These are phyloP conservation scores for Teleiodes luculella DNA, from an alignment of 2,888 invertebrate species.

Conservation along the genomic window DNA sequence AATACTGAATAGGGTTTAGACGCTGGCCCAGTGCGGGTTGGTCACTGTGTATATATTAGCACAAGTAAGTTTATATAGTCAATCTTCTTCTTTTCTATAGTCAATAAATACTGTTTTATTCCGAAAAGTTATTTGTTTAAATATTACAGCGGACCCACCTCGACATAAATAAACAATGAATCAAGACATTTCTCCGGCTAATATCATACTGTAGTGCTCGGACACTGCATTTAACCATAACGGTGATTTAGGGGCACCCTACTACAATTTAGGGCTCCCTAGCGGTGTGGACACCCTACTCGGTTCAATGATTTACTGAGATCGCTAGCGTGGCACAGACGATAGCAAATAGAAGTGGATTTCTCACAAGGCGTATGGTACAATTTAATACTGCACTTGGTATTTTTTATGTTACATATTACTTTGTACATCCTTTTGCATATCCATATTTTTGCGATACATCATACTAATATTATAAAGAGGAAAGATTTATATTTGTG, in stretches of 20 bases:
- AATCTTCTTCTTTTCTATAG: no score
- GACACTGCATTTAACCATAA: conserved; percentile 60
- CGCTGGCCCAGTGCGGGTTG: background rate
- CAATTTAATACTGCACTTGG: no score
- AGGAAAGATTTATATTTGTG: no score
- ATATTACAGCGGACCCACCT: background rate
- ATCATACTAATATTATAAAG: no score
- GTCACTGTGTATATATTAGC: no score
- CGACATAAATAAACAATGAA: conserved; percentile 5
- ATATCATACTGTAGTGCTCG: conserved; percentile 22
- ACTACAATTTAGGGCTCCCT: conserved; percentile 63
- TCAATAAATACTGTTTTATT: background rate
- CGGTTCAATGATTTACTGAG: conserved; percentile 59
- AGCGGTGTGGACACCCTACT: conserved; percentile 60
- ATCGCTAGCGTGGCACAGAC: background rate
- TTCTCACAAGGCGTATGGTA: background rate
- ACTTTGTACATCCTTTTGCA: no score
- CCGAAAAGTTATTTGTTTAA: background rate
- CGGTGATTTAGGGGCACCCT: conserved; percentile 65
- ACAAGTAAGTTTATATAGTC: no score
- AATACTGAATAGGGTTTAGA: no score
- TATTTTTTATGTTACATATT: no score
- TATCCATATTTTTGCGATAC: no score
- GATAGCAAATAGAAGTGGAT: background rate
- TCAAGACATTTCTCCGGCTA: conserved; percentile 15